A percentile compares a stretch with the other conserved stretches of the same genome.
phyloP scores from a whole-genome alignment of 1,140 invertebrate species.

The Anthonomus grandis region DNA sequence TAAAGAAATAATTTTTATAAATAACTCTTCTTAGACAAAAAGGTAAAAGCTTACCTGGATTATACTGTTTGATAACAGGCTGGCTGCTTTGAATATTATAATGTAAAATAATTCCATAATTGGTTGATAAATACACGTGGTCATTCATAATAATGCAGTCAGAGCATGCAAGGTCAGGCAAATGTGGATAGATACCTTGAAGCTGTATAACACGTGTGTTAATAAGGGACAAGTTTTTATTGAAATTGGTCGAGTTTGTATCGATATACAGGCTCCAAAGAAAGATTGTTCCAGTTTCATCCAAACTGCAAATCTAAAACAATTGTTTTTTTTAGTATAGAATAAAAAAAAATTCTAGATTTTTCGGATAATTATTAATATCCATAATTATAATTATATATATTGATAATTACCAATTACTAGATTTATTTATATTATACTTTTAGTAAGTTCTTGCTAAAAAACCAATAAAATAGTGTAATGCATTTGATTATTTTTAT shows the following conservation, averaged over 20 bases:
- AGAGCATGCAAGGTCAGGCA: slow-evolving; percentile 39
- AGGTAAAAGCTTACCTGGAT: slow-evolving; percentile 28
- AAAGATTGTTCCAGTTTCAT: slow-evolving; percentile 38
- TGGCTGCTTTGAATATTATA: slow-evolving; percentile 34
- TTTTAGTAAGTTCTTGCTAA: no score
- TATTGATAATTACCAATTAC: no score
- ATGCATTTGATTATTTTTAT: not conserved
- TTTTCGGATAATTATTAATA: no score
- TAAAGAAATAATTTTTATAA: not conserved
- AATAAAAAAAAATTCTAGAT: no score
- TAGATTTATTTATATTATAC: no score
- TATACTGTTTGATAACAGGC: slow-evolving; percentile 32
- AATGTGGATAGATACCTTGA: slow-evolving; percentile 31
- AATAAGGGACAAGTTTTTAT: slow-evolving; percentile 26
- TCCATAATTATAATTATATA: no score
- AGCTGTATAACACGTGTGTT: slow-evolving; percentile 32
- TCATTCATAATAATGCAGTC: slow-evolving; percentile 35
- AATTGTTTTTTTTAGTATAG: no score
- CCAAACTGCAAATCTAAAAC: slow-evolving; percentile 39
- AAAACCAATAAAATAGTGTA: not conserved
- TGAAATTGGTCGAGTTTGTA: slow-evolving; percentile 10
- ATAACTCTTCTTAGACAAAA: slow-evolving; percentile 26
- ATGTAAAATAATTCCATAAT: slow-evolving; percentile 42
- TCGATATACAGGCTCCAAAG: slow-evolving; percentile 36
- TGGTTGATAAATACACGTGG: slow-evolving; percentile 42